phyloP scores from a whole-genome alignment of 2,797 vertebrate species.

The Rhynchotus rufescens region DNA sequence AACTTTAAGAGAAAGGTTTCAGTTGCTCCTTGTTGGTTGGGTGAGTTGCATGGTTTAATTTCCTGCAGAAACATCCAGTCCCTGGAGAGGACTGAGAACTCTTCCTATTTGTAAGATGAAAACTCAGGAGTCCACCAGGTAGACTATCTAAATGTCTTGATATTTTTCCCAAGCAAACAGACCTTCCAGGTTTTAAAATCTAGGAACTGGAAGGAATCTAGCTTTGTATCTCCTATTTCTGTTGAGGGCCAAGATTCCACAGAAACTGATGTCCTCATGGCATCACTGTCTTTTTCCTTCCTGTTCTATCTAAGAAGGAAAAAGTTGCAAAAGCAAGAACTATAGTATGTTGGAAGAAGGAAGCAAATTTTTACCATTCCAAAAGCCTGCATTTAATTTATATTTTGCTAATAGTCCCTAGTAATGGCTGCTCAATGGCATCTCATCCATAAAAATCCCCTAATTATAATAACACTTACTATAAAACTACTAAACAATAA shows the following conservation, averaged over 20 bases:
- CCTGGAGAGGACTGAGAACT: background rate
- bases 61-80: background rate
- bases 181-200: background rate
- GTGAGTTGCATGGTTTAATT: background rate
- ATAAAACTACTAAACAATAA: background rate
- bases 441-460: background rate
- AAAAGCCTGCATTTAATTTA: background rate
- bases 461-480: conserved; percentile 1
- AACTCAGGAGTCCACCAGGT: background rate
- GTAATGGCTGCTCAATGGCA: background rate
- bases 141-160: background rate
- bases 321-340: background rate
- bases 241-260: background rate
- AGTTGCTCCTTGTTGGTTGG: background rate
- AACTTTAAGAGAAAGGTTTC: fast-evolving
- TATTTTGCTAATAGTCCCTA: background rate
- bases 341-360: background rate
- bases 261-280: background rate
- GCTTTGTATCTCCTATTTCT: background rate
- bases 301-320: background rate
- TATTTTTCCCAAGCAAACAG: background rate
- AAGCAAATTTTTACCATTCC: background rate
- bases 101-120: background rate
- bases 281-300: background rate
- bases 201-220: background rate